Percentiles rank a stretch among this genome's conserved stretches.
Evolutionary conservation across 2,797 vertebrate species (phyloP).

Genomic region (Urocyon cinereoargenteus): DNA sequence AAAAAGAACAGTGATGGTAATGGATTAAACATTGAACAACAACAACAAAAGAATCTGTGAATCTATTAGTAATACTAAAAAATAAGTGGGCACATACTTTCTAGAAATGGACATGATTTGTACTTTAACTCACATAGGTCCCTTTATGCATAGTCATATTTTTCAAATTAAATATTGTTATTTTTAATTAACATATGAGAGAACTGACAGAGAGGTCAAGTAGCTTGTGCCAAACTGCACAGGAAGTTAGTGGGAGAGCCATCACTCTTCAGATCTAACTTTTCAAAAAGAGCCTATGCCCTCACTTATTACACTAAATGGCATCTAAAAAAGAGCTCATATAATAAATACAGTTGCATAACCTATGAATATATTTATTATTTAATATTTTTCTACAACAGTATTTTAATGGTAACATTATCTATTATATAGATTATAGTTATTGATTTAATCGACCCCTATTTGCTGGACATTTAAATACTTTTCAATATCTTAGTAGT

Average conservation of each 20-base stretch:
- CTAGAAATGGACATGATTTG: background rate
- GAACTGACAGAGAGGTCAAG: conserved; percentile 12
- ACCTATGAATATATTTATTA: background rate
- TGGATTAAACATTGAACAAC: background rate
- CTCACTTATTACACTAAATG: background rate
- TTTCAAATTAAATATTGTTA: conserved; percentile 5
- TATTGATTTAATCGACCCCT: background rate
- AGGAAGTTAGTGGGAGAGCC: background rate
- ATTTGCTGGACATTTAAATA: background rate
- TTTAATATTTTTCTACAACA: conserved; percentile 24
- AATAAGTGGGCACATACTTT: background rate
- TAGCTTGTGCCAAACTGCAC: background rate
- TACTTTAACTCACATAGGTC: background rate
- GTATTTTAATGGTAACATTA: background rate
- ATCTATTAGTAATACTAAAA: background rate
- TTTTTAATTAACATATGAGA: background rate
- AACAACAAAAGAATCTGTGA: background rate
- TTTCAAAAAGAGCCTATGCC: background rate
- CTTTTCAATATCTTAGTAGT: conserved; percentile 23
- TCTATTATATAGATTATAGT: background rate
- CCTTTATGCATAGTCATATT: background rate
- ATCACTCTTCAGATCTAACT: background rate
- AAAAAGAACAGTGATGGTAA: conserved; percentile 8
- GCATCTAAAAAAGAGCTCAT: background rate
- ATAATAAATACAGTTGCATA: conserved; percentile 1